Base-by-base conservation (phyloP, 2,797 vertebrate species). In the Melanotaenia maccullochi region DNA sequence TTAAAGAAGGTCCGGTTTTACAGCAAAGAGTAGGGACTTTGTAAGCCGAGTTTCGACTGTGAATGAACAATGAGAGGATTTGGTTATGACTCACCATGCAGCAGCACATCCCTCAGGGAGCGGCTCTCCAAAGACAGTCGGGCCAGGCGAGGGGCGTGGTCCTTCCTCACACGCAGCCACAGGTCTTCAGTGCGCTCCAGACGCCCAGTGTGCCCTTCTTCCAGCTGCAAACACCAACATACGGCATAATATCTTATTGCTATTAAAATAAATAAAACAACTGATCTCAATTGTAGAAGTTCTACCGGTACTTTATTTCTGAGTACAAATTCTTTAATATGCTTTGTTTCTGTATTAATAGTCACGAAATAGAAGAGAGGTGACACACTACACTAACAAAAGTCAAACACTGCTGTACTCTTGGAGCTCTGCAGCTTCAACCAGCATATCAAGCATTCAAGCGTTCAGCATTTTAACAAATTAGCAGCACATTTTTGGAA, bases 111-210 rank as follows among this genome's bases (percentile, higher is more conserved):
- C 85, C 96, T 92, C 32, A 99, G 94, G 75, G 98, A 99, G 57
- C 98, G 95, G 93, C 98, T 99, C 92, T 99, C 98, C 85, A 99
- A 84, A 0, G 98, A 97, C 44, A 99, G 95, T 1, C 97, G 96
- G 1, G 98, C 98, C 42, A 99, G 93, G 0, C 97, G 95, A 0
- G 98, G 98, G 22, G 98, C 98, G 0, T 99, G 97, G 68, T 99
- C 98, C 78, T 99, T 99, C 77, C 98, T 94, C 71, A 99, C 98
- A 38, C 95, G 96, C 84, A 99, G 87, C 98, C 98, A 99, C 70
- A 99, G 93, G 82, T 98, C 97, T 90, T 99, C 97, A 0, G 97
- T 99, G 32, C 96, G 95, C 93, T 99, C 98, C 87, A 99, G 93
- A 3, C 97, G 95, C 16, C 97, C 98, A 0, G 96, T 98, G 87